Evolutionary conservation across 2,797 vertebrate species (phyloP).

Genomic region (Spinibarbus caldwelli): DNA sequence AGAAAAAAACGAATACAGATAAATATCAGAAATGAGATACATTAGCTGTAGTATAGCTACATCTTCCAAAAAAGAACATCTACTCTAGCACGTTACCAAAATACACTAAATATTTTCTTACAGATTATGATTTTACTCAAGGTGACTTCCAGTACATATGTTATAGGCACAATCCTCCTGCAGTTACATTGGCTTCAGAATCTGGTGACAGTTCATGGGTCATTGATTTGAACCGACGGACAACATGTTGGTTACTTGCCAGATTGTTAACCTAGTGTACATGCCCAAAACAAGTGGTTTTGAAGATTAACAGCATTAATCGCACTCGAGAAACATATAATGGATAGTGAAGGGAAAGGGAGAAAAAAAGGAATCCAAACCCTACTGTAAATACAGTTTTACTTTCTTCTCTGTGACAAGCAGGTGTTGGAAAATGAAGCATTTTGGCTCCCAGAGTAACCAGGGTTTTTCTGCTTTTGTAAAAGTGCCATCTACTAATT

Average conservation of each 20-base stretch:
- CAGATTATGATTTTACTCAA: not conserved
- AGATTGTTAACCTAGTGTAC: not conserved
- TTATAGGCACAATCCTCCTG: not conserved
- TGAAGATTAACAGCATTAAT: not conserved
- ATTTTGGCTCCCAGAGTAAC: not conserved
- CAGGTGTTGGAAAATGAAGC: not conserved
- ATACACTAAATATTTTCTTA: not conserved
- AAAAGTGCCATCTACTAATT: not conserved
- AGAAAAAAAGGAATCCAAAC: not conserved
- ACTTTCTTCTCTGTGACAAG: not conserved
- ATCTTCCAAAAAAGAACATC: not conserved
- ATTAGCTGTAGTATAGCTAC: not conserved
- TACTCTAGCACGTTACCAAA: not conserved
- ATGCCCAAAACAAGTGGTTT: not conserved
- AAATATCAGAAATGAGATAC: not conserved
- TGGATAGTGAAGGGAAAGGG: not conserved
- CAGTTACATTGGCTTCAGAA: not conserved
- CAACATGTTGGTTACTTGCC: not conserved
- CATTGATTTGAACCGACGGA: not conserved
- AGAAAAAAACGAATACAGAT: not conserved
- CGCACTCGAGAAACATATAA: not conserved
- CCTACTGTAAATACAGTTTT: not conserved
- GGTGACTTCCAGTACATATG: not conserved
- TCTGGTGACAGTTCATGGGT: not conserved
- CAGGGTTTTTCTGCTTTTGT: not conserved